Evolutionary conservation across 1,140 invertebrate genomes (phyloP), one percentile per base, ranked within the genome.

Genomic region (Polypedilum vanderplanki): DNA sequence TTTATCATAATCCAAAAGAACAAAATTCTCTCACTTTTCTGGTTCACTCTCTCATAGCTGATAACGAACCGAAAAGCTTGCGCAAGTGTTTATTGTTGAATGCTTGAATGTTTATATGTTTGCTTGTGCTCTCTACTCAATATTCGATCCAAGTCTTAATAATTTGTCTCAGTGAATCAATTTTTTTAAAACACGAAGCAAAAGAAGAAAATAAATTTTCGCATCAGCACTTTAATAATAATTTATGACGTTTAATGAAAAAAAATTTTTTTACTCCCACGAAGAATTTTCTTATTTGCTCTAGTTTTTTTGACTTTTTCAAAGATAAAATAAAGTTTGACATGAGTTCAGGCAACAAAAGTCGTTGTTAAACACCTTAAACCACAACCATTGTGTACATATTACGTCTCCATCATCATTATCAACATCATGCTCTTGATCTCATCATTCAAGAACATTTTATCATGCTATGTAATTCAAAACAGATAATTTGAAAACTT

Each of bases 401-500:
- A 57, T 20, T 70, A 22, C 17, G 17, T 70, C 9, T 18, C 18
- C 65, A 20, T 70, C 65, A 20, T 18, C 20, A n/a, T 70, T 5
- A 70, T 18, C 17, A 70, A 33, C 1, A 33, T 33, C 24, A 33
- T 33, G 24, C 24, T 33, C 24, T 70, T 70, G 65, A 70, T n/a
- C 65, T 57, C 46, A 17, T 57, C n/a, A 12, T 12, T 57, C 10
- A 20, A 70, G 18, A 70, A 22, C 65, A 20, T 70, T 70, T 20
- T 18, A 70, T 70, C 65, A 22, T 70, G 7, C 20, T 18, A 8
- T 70, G n/a, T 70, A 18, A 70, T 70, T 70, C 65, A 70, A 70
- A 70, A 70, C 65, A 70, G 65, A 70, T 70, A 70, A 70, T 70
- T 70, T 70, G 65, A 70, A 70, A 70, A 70, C 65, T 70, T 70